Percentiles rank a stretch among this genome's conserved stretches.
Evolutionary conservation across 2,888 invertebrate genomes (phyloP).

Genomic region (Dasysyrphus albostriatus): DNA sequence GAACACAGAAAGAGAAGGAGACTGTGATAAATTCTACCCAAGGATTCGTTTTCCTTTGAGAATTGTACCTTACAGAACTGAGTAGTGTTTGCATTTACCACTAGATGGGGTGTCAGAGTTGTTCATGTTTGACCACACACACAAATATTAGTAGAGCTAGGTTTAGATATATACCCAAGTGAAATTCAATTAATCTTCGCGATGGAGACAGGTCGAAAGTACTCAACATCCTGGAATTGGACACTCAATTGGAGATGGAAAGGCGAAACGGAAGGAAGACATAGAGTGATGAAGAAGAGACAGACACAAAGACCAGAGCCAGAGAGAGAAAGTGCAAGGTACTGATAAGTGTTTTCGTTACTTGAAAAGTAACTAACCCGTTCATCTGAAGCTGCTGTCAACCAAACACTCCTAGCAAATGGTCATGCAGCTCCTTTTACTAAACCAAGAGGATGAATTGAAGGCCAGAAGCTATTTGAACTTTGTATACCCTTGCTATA

Average conservation of each 20-base stretch:
- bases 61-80: constrained; percentile 30
- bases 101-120: constrained; percentile 66
- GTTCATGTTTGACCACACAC: constrained; percentile 42
- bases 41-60: constrained; percentile 53
- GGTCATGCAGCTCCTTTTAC: neutral
- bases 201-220: constrained; percentile 67
- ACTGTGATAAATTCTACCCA: constrained; percentile 63
- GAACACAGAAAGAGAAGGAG: constrained; percentile 1
- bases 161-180: constrained; percentile 37
- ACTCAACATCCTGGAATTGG: constrained; percentile 68
- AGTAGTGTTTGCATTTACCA: constrained; percentile 61
- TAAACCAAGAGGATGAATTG: neutral
- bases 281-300: neutral
- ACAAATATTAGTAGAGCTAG: neutral
- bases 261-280: constrained; percentile 4
- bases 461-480: constrained; percentile 15
- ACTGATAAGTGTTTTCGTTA: constrained; percentile 69
- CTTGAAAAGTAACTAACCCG: constrained; percentile 67
- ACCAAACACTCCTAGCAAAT: constrained; percentile 45
- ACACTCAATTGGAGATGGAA: constrained; percentile 51
- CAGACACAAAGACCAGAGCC: neutral
- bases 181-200: constrained; percentile 75
- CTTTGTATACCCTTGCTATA: neutral
- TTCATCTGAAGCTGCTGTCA: constrained; percentile 65
- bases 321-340: constrained; percentile 17